Conservation (phyloP, 2,797 vertebrate genomes). For the Nothura maculosa region DNA sequence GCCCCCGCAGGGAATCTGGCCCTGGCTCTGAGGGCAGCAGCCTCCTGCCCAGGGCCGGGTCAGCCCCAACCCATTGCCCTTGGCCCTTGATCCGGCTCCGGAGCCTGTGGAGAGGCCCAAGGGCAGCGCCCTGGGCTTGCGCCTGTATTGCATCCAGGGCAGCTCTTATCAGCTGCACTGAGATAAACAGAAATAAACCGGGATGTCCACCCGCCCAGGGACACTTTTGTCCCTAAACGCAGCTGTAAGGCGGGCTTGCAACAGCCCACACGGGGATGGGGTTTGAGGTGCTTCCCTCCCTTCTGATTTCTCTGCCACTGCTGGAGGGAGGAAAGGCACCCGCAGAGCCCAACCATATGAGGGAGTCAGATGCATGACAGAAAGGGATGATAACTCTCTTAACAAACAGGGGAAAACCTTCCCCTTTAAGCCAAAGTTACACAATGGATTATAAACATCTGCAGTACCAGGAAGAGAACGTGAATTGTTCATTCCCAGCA, state of each 20-base stretch:
- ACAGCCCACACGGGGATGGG: not conserved
- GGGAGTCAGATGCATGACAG: not conserved
- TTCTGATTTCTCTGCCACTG: not conserved
- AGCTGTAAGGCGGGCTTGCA: not conserved
- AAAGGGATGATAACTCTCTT: not conserved
- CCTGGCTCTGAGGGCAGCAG: not conserved
- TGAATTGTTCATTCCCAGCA: not conserved
- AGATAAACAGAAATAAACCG: slow-evolving; percentile 35
- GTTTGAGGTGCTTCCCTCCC: not conserved
- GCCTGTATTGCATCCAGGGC: not conserved
- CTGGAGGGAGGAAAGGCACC: not conserved
- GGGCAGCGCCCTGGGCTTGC: not conserved
- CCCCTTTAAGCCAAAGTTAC: not conserved
- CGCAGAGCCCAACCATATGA: not conserved
- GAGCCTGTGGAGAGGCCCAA: not conserved
- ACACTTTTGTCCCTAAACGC: slow-evolving; percentile 15
- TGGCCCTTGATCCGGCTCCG: not conserved
- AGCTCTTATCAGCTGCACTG: not conserved
- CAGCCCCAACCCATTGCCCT: not conserved
- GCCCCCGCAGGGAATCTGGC: not conserved
- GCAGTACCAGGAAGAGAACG: not conserved
- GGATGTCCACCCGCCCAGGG: not conserved
- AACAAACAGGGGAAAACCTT: not conserved
- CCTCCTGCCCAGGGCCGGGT: not conserved
- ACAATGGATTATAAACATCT: not conserved